These are phyloP conservation scores for Haplochromis vanheusdeni DNA, from an alignment of 2,113 vertebrate species.

Conservation along the genomic window DNA sequence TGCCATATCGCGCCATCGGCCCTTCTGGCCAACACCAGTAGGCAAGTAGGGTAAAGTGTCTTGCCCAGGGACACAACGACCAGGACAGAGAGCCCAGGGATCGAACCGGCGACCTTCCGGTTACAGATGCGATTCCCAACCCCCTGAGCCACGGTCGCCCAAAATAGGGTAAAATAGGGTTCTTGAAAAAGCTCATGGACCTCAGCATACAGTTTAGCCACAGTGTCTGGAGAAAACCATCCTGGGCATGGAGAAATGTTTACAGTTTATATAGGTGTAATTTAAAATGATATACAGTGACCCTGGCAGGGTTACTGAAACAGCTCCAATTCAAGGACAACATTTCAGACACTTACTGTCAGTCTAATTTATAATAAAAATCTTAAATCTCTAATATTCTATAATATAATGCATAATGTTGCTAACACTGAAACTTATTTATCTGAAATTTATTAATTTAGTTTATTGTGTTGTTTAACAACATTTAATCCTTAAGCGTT, in stretches of 20 bases:
- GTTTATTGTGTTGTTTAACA: background rate
- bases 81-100: too few relatives aligned
- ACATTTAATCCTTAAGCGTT: accelerated
- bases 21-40: too few relatives aligned
- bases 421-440: background rate
- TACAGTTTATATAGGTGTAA: background rate
- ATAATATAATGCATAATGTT: accelerated
- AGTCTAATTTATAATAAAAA: background rate
- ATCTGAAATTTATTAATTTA: background rate
- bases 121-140: too few relatives aligned
- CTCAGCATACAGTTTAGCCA: background rate
- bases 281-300: background rate
- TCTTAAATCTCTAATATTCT: background rate
- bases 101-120: too few relatives aligned
- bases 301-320: background rate
- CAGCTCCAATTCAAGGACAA: background rate
- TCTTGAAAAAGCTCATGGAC: background rate
- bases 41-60: too few relatives aligned
- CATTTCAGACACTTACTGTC: background rate
- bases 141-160: too few relatives aligned
- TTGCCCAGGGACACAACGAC: too few relatives aligned
- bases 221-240: background rate
- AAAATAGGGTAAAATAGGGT: too few relatives aligned
- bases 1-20: too few relatives aligned
- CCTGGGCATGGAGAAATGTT: background rate